Evolutionary conservation across 2,113 vertebrate genomes (phyloP).

Genomic region (Thunnus thynnus): DNA sequence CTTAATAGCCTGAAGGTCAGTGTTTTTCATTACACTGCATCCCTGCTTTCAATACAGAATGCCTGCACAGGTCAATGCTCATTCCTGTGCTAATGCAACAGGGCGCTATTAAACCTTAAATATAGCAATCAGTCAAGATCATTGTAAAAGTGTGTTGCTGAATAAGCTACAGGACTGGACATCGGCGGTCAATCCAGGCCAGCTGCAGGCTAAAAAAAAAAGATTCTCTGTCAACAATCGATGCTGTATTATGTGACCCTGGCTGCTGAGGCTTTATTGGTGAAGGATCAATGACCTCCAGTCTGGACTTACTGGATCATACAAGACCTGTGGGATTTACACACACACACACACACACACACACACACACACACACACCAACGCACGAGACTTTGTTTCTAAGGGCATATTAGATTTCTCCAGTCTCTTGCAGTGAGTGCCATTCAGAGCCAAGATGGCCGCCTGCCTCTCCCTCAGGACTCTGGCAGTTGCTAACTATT

Average conservation of each 20-base stretch:
- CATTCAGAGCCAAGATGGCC: slow-evolving; percentile 56
- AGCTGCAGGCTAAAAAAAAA: slow-evolving; percentile 24
- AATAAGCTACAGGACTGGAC: background rate
- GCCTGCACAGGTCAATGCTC: background rate
- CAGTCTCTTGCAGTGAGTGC: slow-evolving; percentile 27
- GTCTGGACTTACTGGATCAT: slow-evolving; percentile 66
- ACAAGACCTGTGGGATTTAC: slow-evolving; percentile 59
- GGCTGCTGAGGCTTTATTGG: slow-evolving; percentile 53
- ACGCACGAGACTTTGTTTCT: slow-evolving; percentile 8
- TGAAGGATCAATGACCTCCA: slow-evolving; percentile 63
- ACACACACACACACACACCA: background rate
- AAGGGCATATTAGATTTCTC: slow-evolving; percentile 64
- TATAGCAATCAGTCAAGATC: background rate
- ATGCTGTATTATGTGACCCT: slow-evolving; percentile 56
- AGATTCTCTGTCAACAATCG: slow-evolving; percentile 39
- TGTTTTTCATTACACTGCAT: background rate
- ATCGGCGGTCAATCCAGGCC: slow-evolving; percentile 27
- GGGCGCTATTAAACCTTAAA: background rate
- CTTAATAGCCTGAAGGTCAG: background rate
- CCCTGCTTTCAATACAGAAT: background rate
- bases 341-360: slow-evolving; percentile 23
- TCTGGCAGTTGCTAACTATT: background rate
- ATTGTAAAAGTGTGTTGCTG: background rate
- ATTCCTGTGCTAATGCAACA: background rate
- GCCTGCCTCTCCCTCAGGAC: slow-evolving; percentile 35